A percentile compares a stretch with the other conserved stretches of the same genome.
phyloP scores from a whole-genome alignment of 2,113 vertebrate genomes.

The Carollia perspicillata region DNA sequence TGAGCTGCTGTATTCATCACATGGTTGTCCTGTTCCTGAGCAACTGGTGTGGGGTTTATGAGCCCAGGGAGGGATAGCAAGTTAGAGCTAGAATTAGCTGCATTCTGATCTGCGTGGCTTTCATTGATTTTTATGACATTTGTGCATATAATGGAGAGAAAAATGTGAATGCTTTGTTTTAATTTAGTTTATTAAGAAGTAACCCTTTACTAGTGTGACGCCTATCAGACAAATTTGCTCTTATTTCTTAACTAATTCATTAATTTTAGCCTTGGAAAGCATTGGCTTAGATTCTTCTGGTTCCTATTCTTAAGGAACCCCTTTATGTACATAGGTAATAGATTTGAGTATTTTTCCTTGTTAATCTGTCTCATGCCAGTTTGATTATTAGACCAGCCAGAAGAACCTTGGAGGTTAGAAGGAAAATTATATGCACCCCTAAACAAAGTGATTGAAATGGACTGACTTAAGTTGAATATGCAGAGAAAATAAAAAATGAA shows the following conservation, averaged over 20 bases:
- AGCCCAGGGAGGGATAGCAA: not conserved
- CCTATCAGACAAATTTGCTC: not conserved
- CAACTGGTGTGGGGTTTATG: conserved; percentile 8
- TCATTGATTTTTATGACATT: conserved; percentile 68
- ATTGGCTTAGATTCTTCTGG: not conserved
- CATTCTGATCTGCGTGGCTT: conserved; percentile 26
- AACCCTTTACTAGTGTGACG: conserved; percentile 61
- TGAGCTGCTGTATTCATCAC: conserved; percentile 2
- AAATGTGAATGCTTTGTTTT: conserved; percentile 71
- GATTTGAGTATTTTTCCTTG: not conserved
- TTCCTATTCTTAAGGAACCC: not conserved
- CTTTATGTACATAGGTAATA: not conserved
- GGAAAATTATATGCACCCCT: no score
- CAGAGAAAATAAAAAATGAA: not conserved
- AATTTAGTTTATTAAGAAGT: conserved; percentile 63
- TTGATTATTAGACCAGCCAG: not conserved
- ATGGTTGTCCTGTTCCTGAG: not conserved
- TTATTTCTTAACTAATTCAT: not conserved
- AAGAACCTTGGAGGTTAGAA: not conserved
- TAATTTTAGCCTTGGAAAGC: not conserved
- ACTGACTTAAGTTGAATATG: not conserved
- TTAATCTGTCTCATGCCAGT: not conserved
- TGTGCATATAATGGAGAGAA: conserved; percentile 55
- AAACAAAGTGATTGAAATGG: not conserved
- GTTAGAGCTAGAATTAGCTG: conserved; percentile 2